phyloP scores from a whole-genome alignment of 30 jellyfish, hydroid and myxozoan species.

The Aurelia aurita region DNA sequence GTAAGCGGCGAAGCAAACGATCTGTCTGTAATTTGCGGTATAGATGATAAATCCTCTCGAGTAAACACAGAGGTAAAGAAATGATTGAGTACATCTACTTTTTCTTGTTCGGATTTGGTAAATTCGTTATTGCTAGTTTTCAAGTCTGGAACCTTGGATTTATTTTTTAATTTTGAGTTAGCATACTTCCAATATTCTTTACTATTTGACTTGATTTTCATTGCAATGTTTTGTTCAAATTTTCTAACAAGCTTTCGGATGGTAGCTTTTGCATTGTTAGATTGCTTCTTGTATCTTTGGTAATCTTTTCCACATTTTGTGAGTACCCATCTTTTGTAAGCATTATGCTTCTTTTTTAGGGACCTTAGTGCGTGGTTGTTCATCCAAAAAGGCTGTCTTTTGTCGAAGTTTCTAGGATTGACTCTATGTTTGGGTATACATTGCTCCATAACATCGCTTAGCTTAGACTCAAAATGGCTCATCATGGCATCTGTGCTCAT shows the following conservation, averaged over 20 bases:
- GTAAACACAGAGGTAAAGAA: no score
- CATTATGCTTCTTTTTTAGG: constrained; percentile 15
- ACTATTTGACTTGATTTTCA: background rate
- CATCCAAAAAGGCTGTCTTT: background rate
- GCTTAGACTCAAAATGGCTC: no score
- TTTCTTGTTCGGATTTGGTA: no score
- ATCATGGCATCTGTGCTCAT: no score
- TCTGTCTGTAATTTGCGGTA: no score
- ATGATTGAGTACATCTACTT: no score
- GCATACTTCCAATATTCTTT: constrained; percentile 22
- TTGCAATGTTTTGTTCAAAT: background rate
- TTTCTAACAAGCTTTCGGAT: background rate
- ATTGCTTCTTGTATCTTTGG: background rate
- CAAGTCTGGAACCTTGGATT: constrained; percentile 11
- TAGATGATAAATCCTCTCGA: no score
- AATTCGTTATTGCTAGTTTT: no score
- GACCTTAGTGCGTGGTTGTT: background rate
- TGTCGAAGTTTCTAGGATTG: background rate
- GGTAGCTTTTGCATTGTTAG: background rate
- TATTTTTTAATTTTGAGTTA: constrained; percentile 12
- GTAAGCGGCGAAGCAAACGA: no score
- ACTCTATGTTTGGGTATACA: no score
- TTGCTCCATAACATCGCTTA: no score
- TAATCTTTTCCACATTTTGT: constrained; percentile 12
- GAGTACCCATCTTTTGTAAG: background rate